Conservation (phyloP, 2,888 invertebrate genomes). For the Drosophila sordidapex region DNA sequence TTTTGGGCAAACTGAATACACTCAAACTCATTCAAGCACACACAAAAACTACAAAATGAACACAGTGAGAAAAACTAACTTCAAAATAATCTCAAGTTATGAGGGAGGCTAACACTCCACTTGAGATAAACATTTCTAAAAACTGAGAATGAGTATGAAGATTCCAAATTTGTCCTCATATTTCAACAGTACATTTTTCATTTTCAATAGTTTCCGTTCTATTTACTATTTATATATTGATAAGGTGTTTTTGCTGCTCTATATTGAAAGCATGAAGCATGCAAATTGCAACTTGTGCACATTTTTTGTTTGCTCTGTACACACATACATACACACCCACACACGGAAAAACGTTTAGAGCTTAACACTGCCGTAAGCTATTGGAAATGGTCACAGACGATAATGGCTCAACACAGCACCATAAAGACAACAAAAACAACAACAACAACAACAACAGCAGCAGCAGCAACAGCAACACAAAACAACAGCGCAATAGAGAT, state of each 20-base stretch:
- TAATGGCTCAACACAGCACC: background rate
- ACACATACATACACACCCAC: background rate
- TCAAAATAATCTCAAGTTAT: background rate
- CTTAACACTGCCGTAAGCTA: conserved; percentile 16
- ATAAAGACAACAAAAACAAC: background rate
- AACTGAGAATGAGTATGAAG: no score
- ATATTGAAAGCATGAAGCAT: no score
- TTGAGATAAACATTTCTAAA: no score
- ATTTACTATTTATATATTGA: no score
- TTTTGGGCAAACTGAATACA: conserved; percentile 9
- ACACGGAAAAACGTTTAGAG: background rate
- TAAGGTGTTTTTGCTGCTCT: no score
- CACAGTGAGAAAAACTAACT: background rate
- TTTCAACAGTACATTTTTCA: no score
- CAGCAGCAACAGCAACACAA: background rate
- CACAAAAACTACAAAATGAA: conserved; percentile 1
- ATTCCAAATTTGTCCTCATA: no score
- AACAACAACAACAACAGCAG: background rate
- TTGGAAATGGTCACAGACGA: conserved; percentile 18
- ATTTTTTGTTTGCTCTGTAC: background rate
- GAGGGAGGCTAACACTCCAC: no score
- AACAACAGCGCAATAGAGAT: conserved; percentile 3
- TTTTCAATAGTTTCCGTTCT: no score
- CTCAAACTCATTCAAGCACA: background rate
- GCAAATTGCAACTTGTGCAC: background rate